Evolutionary conservation across 2,888 invertebrate species (phyloP), one percentile per base, ranked within the genome.

Genomic region (Pyrrhosoma nymphula): DNA sequence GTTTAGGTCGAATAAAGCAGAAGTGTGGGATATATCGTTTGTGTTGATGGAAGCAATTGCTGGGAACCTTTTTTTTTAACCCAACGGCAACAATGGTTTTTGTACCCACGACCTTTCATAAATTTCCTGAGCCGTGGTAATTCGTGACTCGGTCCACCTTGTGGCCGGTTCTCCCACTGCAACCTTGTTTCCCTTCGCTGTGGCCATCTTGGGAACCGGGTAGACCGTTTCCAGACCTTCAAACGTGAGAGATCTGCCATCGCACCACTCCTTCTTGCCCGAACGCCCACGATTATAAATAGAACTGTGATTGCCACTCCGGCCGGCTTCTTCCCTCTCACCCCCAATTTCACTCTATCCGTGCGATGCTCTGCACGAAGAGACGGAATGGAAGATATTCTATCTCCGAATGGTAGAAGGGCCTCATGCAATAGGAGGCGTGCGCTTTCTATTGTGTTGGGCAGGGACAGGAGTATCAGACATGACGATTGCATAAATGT

Each of bases 231-330:
- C 35, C 82, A 82, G 82, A 18, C 82, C 82, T 35, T 82, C 30
- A 82, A 82, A 12, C 30, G 82, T 35, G 82, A 35, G 69, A 69
- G 47, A 47, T 60, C 16, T 14, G 20, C 60, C 60, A 69, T 8
- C 69, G n/a, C 69, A 1, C n/a, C n/a, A 20, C 10, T 26, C 23
- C 63, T 23, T 75, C 75, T 20, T 23, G 63, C 63, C 8, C 16
- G 18, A 82, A 82, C 82, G 82, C 82, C 82, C 35, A 82, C 82
- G 35, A 16, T 18, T 82, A 82, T 82, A 82, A 82, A 82, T 82
- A 82, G 35, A 82, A 69, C 10, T 23, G n/a, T 47, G n/a, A 26
- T 69, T 26, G 20, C 69, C 69, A 26, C 69, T 47, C 69, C 23
- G 23, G n/a, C 69, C 0, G 69, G 23, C 69, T 69, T 8, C 26